Evolutionary conservation across 2,797 vertebrate genomes (phyloP), one percentile per base, ranked within the genome.

Genomic region (Aeoliscus strigatus): DNA sequence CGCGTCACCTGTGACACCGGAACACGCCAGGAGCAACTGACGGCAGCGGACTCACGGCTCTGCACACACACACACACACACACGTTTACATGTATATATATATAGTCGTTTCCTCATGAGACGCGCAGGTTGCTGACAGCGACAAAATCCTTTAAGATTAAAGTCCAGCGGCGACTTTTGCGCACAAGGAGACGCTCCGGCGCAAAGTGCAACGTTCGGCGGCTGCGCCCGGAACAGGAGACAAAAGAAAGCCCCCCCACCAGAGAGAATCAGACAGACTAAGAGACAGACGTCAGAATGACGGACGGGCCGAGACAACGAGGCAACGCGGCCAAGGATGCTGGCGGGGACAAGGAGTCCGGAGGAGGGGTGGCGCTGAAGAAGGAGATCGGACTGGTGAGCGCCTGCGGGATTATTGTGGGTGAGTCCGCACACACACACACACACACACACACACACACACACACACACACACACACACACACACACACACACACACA

Each of bases 381-480:
- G 84, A 94, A 96, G 41, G 91, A 94, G 54, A 96, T 96, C 41
- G 93, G 93, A 15, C 88, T 96, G 8, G 87, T 93, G 51, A 96
- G 93, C 56, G 93, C 90, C 8, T 96, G 93, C 36, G 93, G 93
- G 1, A 95, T 95, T 43, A 94, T 95, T 12, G 87, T 96, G n/a
- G 93, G 93, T 96, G 28, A 92, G 18, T 21, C 18, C 18, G n/a
- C n/a, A n/a, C n/a, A n/a, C n/a, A n/a, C n/a, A n/a, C n/a, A n/a
- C n/a, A n/a, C n/a, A n/a, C n/a, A n/a, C n/a, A n/a, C n/a, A n/a
- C n/a, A n/a, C n/a, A n/a, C n/a, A n/a, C n/a, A n/a, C n/a, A n/a
- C n/a, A n/a, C n/a, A n/a, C n/a, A n/a, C n/a, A n/a, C n/a, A n/a
- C n/a, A n/a, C n/a, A n/a, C n/a, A n/a, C n/a, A n/a, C n/a, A n/a